These are phyloP conservation scores for Eristalis arbustorum DNA, from an alignment of 2,888 invertebrate genomes.

Conservation along the genomic window DNA sequence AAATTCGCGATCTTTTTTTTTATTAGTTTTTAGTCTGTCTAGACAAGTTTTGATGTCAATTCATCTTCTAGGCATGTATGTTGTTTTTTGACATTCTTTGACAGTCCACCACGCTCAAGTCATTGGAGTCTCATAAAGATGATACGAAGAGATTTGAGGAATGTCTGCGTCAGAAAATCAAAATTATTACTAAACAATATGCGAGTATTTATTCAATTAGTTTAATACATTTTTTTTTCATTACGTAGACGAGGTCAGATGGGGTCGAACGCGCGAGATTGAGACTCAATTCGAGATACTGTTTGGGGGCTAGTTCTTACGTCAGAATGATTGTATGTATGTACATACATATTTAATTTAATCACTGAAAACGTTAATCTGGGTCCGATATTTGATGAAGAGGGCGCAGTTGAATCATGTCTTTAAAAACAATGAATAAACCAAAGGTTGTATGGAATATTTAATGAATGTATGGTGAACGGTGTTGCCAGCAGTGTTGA, in stretches of 20 bases:
- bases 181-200: constrained; percentile 4
- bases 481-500: not conserved
- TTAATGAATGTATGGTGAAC: not conserved
- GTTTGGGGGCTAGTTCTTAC: constrained; percentile 42
- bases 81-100: not conserved
- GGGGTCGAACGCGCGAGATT: constrained; percentile 32
- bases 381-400: constrained; percentile 13
- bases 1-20: constrained; percentile 7
- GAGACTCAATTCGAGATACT: constrained; percentile 23
- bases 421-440: constrained; percentile 17
- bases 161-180: constrained; percentile 24
- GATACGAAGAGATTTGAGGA: not conserved
- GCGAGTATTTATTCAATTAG: not conserved
- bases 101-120: not conserved
- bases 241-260: constrained; percentile 47
- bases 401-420: constrained; percentile 26
- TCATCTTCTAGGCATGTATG: not conserved
- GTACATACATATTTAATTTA: not conserved
- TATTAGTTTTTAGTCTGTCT: constrained; percentile 13
- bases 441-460: not conserved
- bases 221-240: constrained; percentile 10
- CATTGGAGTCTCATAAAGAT: constrained; percentile 4
- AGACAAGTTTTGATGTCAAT: constrained; percentile 18
- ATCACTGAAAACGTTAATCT: constrained; percentile 12
- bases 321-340: constrained; percentile 15